A percentile compares a stretch with the other conserved stretches of the same genome.
Evolutionary conservation across 2,797 vertebrate genomes (phyloP).

Genomic region (Thunnus albacares): DNA sequence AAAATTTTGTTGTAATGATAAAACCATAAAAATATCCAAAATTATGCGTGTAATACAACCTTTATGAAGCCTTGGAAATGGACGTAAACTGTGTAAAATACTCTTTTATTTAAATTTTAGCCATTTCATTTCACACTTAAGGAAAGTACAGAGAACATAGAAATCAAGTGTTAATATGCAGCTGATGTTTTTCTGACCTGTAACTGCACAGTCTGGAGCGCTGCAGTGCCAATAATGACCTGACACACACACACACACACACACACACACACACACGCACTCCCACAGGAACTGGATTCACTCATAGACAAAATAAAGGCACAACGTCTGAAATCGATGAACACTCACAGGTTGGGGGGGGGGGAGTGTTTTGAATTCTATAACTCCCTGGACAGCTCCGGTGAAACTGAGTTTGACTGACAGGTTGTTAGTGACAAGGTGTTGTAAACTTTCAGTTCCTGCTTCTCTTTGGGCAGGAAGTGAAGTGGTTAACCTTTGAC

Average conservation of each 20-base stretch:
- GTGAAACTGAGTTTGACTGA: slow-evolving; percentile 78
- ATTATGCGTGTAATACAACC: too few relatives aligned
- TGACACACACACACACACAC: not conserved
- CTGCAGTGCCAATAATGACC: too few relatives aligned
- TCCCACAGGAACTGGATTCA: slow-evolving; percentile 37
- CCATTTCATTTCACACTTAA: not conserved
- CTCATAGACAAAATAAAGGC: slow-evolving; percentile 67
- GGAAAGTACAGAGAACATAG: not conserved
- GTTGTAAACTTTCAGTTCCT: slow-evolving; percentile 83
- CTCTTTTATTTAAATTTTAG: not conserved
- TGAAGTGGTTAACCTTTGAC: slow-evolving; percentile 78
- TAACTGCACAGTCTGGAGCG: not conserved
- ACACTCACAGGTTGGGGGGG: slow-evolving; percentile 9
- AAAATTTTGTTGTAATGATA: not conserved
- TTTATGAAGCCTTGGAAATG: not conserved
- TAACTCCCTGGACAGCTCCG: slow-evolving; percentile 67
- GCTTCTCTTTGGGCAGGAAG: slow-evolving; percentile 76
- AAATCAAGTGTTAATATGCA: not conserved
- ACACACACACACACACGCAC: not conserved
- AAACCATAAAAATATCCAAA: not conserved
- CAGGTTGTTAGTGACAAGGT: slow-evolving; percentile 80
- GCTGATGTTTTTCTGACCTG: slow-evolving; percentile 1
- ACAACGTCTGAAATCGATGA: slow-evolving; percentile 48
- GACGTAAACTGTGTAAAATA: not conserved
- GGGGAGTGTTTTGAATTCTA: slow-evolving; percentile 75